Percentiles rank a stretch among this genome's conserved stretches.
phyloP scores from a whole-genome alignment of 2,797 vertebrate genomes.

The Halcyon chelicuti region DNA sequence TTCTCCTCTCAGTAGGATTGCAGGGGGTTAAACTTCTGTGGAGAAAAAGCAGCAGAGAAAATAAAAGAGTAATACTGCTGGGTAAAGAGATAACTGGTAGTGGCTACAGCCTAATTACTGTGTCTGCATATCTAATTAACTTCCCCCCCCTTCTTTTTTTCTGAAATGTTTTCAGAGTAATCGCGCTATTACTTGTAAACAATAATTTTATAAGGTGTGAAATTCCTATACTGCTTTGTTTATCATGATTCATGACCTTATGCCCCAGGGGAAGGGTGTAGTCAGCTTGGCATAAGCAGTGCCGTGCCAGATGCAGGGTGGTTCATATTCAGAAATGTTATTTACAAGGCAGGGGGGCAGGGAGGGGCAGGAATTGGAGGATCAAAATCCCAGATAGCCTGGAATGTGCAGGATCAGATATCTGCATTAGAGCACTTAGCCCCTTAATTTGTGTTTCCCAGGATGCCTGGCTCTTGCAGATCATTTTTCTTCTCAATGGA shows the following conservation, averaged over 20 bases:
- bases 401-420: slow-evolving; percentile 49
- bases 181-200: slow-evolving; percentile 25
- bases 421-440: slow-evolving; percentile 4
- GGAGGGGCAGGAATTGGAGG: not conserved
- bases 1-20: not conserved
- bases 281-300: slow-evolving; percentile 41
- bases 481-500: not conserved
- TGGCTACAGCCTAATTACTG: slow-evolving; percentile 20
- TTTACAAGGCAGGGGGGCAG: not conserved
- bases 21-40: not conserved
- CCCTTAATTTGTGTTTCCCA: not conserved
- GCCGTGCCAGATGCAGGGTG: slow-evolving; percentile 29
- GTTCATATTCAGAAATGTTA: slow-evolving; percentile 60
- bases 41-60: not conserved
- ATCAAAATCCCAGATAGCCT: slow-evolving; percentile 34
- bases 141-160: not conserved
- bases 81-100: not conserved
- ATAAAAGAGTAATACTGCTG: not conserved
- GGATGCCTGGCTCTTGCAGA: not conserved
- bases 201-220: slow-evolving; percentile 47
- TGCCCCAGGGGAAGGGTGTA: slow-evolving; percentile 18
- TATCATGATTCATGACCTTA: slow-evolving; percentile 45
- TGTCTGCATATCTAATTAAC: slow-evolving; percentile 13
- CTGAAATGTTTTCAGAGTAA: not conserved
- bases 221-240: slow-evolving; percentile 55